Evolutionary conservation across 2,797 vertebrate species (phyloP), one percentile per base, ranked within the genome.

Genomic region (Xenops minutus): DNA sequence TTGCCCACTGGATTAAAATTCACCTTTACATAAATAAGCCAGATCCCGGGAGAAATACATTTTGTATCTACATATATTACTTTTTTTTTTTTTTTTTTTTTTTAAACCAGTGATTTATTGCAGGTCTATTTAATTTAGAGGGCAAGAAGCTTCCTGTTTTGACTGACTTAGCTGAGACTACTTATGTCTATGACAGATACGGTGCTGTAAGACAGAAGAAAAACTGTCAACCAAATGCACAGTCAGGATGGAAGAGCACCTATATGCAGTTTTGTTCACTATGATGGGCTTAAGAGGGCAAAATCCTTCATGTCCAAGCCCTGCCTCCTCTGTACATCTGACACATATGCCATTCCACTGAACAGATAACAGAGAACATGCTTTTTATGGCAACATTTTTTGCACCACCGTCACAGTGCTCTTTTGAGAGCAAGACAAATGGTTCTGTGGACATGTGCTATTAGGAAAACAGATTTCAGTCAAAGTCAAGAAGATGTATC

Each of bases 1-100:
- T 78, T 94, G 71, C 77, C 54, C 76, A 73, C 59, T 79, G 74
- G 41, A 95, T 95, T 95, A 94, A 95, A 95, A 93, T 94, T 95
- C 74, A 95, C 93, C 77, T 95, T 81, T 92, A 67, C 63, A 32
- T 79, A 90, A 88, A 86, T 78, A 92, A 90, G 27, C 23, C 52
- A 84, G n/a, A 85, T 85, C 48, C 36, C 88, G 26, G 27, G 51
- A 92, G 48, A 92, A 44, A 30, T 69, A n/a, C 14, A 34, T 56
- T 91, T 79, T 87, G 37, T 56, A 71, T 81, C 43, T 39, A 43
- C 71, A 19, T 43, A 17, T 83, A 30, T 84, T 75, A 21, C 7
- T 22, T 48, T 24, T 61, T 64, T 68, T 43, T 69, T 63, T 44
- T 74, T 80, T 66, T 74, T 41, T 41, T 41, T 41, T 54, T 55